Base-by-base conservation (phyloP, 1,140 invertebrate species). In the Hesperophylax magnus region DNA sequence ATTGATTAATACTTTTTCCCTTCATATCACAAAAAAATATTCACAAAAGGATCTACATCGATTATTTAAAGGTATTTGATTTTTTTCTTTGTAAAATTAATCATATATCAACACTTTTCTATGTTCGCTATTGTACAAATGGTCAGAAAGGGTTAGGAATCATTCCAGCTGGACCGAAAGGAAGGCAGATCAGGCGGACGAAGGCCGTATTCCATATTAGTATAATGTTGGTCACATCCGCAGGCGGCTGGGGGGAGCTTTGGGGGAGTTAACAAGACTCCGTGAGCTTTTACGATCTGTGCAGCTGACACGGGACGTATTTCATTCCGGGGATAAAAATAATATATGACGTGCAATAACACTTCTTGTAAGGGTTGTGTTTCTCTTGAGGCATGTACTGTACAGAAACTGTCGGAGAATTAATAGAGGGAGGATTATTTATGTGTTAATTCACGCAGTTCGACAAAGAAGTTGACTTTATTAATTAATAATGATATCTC, bases 301-400 rank as follows among this genome's bases (percentile, higher is more conserved):
- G 69, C 69, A 72, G 69, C 47, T 72, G 69, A 72, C 69, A 72
- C 52, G 39, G 69, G 52, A 54, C 69, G 69, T 72, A 72, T 72
- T 72, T 72, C 69, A 72, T 53, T 72, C 69, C 69, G 20, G 20
- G 69, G 20, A 72, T 72, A 72, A 72, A 72, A 72, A 72, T 72
- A 72, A 72, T 72, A 72, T 72, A 72, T 72, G 69, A 72, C 27
- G 69, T 72, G 69, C 22, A 72, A 72, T 72, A 72, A 72, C 69
- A 72, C 69, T 72, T 72, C 69, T 72, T 72, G 69, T 53, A 54
- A 53, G 47, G 69, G 69, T 54, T 53, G 69, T 72, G 52, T 72
- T 67, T 72, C 69, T 52, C 18, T 20, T 11, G 15, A 24, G 22
- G 69, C 47, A 22, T 24, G n/a, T 58, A 58, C 56, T 20, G 39